These are phyloP conservation scores for Cervus canadensis DNA, from an alignment of 2,113 vertebrate species.

Conservation along the genomic window DNA sequence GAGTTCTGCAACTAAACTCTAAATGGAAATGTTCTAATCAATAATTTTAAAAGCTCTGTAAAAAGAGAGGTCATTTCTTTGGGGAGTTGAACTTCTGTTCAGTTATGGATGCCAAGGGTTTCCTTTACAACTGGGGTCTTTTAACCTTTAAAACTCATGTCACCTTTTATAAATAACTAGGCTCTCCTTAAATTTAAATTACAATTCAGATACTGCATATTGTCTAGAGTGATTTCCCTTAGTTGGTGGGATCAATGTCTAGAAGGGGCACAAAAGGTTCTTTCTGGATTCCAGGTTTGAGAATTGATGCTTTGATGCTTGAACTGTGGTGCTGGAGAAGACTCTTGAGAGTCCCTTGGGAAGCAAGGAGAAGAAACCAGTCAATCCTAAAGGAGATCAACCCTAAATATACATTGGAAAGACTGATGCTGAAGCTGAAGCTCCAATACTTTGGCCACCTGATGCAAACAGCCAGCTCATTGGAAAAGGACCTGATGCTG, in stretches of 20 bases:
- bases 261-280: neutral
- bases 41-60: neutral
- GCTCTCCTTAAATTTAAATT: neutral
- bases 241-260: neutral
- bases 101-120: neutral
- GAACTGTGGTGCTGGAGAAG: neutral
- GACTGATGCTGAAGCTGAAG: neutral
- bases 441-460: neutral
- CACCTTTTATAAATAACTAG: neutral
- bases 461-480: neutral
- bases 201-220: neutral
- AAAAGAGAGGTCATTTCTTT: neutral
- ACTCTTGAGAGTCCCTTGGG: neutral
- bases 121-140: neutral
- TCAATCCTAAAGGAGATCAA: neutral
- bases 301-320: neutral
- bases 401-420: neutral
- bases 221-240: neutral
- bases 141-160: neutral
- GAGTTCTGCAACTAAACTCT: neutral
- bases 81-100: neutral
- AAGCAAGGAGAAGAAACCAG: neutral
- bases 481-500: neutral
- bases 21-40: neutral
- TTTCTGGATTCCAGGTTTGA: neutral